These are phyloP conservation scores for Epinephelus fuscoguttatus DNA, from an alignment of 2,113 vertebrate species.

Conservation along the genomic window DNA sequence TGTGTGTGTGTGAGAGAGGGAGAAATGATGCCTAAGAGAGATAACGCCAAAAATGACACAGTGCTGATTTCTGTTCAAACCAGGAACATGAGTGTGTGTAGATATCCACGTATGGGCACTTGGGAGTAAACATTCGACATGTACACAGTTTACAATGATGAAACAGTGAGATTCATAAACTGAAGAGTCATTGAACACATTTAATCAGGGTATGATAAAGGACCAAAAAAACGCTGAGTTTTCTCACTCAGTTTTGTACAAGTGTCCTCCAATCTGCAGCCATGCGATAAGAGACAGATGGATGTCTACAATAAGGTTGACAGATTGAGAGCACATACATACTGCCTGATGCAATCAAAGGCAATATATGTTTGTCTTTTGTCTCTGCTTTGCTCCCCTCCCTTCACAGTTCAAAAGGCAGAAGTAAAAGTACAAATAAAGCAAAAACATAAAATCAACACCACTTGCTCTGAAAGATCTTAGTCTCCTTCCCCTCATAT, in stretches of 20 bases:
- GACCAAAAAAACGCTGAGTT: neutral
- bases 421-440: constrained; percentile 31
- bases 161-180: constrained; percentile 9
- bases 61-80: constrained; percentile 11
- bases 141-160: neutral
- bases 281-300: constrained; percentile 55
- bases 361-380: constrained; percentile 55
- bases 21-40: constrained; percentile 5
- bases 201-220: neutral
- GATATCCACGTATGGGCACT: neutral
- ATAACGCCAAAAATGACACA: constrained; percentile 23
- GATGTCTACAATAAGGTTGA: constrained; percentile 61
- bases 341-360: constrained; percentile 75
- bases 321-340: constrained; percentile 75
- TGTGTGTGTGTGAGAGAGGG: neutral
- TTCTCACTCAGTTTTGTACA: neutral
- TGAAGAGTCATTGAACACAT: neutral
- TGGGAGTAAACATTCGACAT: constrained; percentile 7
- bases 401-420: constrained; percentile 34
- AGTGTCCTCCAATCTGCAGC: constrained; percentile 36
- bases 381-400: constrained; percentile 6
- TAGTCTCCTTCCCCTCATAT: neutral
- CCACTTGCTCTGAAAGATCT: constrained; percentile 6
- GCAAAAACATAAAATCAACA: neutral
- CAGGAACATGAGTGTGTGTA: neutral